Evolutionary conservation across 2,888 invertebrate genomes (phyloP), one percentile per base, ranked within the genome.

Genomic region (Agrotis puta): DNA sequence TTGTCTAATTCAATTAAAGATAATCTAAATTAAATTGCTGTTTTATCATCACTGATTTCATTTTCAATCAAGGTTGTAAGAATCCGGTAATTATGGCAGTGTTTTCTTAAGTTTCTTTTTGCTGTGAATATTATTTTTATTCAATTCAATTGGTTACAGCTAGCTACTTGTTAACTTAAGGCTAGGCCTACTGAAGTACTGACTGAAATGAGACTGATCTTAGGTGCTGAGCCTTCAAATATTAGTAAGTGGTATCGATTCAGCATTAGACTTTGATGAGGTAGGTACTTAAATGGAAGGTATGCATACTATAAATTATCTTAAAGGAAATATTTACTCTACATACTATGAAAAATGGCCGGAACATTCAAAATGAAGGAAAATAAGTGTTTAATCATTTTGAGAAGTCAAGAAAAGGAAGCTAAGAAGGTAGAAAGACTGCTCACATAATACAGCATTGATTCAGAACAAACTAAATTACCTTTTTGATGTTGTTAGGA

Each of bases 321-420:
- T 77, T 78, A 82, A 79, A 80, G 79, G 76, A 84, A 82, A 85
- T 88, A 85, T 80, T 87, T 89, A 91, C 77, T 88, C 92, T 94
- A 93, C 87, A 88, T 88, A 85, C 94, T 95, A 95, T 92, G 88
- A 89, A 95, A 95, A 95, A 95, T 95, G 95, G 95, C 94, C 95
- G 95, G 95, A 95, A 93, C 90, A 92, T 93, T 93, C 88, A 88
- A 94, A 92, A 91, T 88, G 84, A 92, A 90, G 90, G 87, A 85
- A 88, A 88, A 82, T 71, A 82, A 79, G 74, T 72, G 47, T 58
- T 62, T 63, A 64, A 65, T 66, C 65, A 77, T 70, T 77, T 82
- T 78, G 66, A 72, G 61, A 70, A 82, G 59, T 64, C 70, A 75
- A 77, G 51, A 50, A 16, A 62, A 18, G n/a, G 20, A 48, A 50